Evolutionary conservation across 2,797 vertebrate genomes (phyloP), one percentile per base, ranked within the genome.

Genomic region (Clarias laeviceps): DNA sequence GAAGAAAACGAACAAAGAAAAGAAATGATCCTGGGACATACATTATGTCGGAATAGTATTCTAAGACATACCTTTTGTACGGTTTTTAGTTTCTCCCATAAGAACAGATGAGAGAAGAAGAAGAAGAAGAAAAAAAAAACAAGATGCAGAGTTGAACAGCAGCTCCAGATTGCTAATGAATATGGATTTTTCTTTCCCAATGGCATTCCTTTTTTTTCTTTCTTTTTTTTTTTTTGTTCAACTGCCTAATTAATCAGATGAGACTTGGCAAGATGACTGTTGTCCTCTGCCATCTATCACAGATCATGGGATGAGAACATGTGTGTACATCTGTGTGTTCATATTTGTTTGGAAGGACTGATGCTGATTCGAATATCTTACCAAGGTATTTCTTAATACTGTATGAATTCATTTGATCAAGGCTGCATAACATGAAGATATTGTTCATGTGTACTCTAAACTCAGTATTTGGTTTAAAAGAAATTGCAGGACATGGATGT

Each of bases 1-100:
- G 90, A 89, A 91, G 59, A 90, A 93, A 92, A 93, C 88, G 77
- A 87, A 84, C 81, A 73, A 86, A 87, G 86, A 34, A 20, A 61
- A 62, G 32, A 77, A 59, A 59, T 4, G 29, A 57, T 34, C 29
- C 12, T 9, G 11, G 29, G 18, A 61, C 27, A 72, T 81, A 78
- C 80, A 85, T 70, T 82, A 85, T 82, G 80, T 65, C 65, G 57
- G 62, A 81, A 87, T 15, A 69, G 34, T 54, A 82, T 80, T 77
- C 12, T 50, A 62, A 62, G n/a, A 56, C 27, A 64, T 54, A 12
- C 40, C 54, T 56, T 45, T 64, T 27, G 40, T 6, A 82, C 24
- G n/a, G 18, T n/a, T 78, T 82, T 80, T 62, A 57, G 72, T 59
- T 59, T 82, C 20, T 17, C 66, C 37, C 29, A n/a, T 57, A 77